These are phyloP conservation scores for Oenanthe oenanthe DNA, from an alignment of 2,113 vertebrate species.

Conservation along the genomic window DNA sequence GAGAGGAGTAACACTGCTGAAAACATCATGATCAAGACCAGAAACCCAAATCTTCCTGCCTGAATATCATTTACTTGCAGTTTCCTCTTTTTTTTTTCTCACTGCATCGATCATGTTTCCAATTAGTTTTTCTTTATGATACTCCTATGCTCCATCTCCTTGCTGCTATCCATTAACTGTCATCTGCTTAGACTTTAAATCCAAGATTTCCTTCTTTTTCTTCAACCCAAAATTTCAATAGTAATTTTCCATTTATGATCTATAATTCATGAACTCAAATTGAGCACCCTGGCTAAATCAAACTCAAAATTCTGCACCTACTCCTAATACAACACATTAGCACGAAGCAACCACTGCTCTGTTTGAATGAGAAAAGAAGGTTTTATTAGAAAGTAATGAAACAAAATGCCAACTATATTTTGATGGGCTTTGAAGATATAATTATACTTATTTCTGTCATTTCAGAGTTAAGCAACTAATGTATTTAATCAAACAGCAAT, in stretches of 20 bases:
- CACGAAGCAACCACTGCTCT: conserved; percentile 23
- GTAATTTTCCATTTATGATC: conserved; percentile 74
- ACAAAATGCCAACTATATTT: conserved; percentile 29
- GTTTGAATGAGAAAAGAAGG: conserved; percentile 30
- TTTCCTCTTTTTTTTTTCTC: neutral
- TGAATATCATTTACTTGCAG: conserved; percentile 14
- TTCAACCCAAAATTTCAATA: conserved; percentile 74
- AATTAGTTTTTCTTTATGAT: conserved; percentile 62
- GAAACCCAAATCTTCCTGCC: conserved; percentile 48
- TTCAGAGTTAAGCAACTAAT: conserved; percentile 53
- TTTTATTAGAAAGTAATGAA: conserved; percentile 67
- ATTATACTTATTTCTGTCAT: conserved; percentile 58
- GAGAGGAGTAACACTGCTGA: conserved; percentile 38
- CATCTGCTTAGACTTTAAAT: conserved; percentile 72
- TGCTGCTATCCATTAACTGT: conserved; percentile 64
- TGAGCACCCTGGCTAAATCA: conserved; percentile 72
- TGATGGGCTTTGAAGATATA: conserved; percentile 55
- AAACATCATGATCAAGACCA: conserved; percentile 43
- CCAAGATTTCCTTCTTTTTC: conserved; percentile 75
- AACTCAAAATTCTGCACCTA: conserved; percentile 69
- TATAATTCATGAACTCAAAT: conserved; percentile 79
- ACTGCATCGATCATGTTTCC: conserved; percentile 26
- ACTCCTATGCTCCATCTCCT: conserved; percentile 53
- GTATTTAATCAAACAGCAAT: conserved; percentile 59
- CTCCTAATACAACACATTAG: conserved; percentile 49